Evolutionary conservation across 2,797 vertebrate species (phyloP).

Genomic region (Alauda arvensis): DNA sequence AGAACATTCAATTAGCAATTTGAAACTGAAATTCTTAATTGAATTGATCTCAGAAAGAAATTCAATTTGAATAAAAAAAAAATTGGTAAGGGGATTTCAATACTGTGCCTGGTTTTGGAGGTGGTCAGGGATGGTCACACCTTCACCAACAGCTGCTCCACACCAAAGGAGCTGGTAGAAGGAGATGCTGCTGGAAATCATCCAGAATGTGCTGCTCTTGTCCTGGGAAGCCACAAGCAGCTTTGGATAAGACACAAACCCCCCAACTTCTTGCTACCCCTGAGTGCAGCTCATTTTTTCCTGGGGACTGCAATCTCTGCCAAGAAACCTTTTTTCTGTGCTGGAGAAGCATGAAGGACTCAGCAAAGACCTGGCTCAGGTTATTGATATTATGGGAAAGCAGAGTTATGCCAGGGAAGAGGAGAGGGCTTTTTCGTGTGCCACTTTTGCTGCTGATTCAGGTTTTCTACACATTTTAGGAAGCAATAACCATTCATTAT

Average conservation of each 20-base stretch:
- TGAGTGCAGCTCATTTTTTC: background rate
- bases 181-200: background rate
- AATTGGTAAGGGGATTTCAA: background rate
- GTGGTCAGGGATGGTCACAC: background rate
- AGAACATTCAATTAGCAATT: background rate
- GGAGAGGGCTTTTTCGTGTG: background rate
- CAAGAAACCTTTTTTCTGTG: background rate
- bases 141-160: background rate
- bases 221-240: background rate
- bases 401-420: background rate
- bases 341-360: constrained; percentile 13
- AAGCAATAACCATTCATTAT: background rate
- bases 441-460: background rate
- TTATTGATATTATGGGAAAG: background rate
- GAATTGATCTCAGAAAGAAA: background rate
- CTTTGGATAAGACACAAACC: background rate
- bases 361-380: background rate
- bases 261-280: background rate
- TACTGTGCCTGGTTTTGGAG: background rate
- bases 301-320: background rate
- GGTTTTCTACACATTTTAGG: background rate
- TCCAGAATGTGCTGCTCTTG: accelerated
- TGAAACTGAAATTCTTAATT: background rate
- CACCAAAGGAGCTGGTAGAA: background rate
- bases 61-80: background rate